Evolutionary conservation across 2,797 vertebrate species (phyloP).

Genomic region (Hippoglossus hippoglossus): DNA sequence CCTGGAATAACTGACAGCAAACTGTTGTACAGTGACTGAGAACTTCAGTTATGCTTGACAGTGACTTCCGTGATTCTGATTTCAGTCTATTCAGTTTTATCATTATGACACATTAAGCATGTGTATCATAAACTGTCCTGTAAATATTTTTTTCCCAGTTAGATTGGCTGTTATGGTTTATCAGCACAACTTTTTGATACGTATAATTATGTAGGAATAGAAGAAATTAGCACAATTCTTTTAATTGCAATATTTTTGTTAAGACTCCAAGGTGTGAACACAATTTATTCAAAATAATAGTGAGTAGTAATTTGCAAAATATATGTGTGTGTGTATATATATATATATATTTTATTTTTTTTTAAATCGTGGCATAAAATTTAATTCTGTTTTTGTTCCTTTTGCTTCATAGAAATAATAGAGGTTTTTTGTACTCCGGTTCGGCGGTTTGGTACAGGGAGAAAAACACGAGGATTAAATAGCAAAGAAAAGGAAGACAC

Average conservation of each 20-base stretch:
- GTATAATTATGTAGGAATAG: too few species aligned
- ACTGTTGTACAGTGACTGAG: background rate
- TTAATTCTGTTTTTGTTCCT: background rate
- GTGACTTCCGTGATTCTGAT: too few species aligned
- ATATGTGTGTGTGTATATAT: too few species aligned
- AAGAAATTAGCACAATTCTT: background rate
- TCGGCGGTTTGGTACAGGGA: background rate
- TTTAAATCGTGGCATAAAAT: background rate
- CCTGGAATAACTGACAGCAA: too few species aligned
- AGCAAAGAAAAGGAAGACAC: background rate
- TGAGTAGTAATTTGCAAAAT: background rate
- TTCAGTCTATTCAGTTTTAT: too few species aligned
- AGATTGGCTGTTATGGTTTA: too few species aligned
- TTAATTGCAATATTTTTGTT: too few species aligned
- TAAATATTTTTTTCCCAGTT: too few species aligned
- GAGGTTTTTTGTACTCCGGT: background rate
- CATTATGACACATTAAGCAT: too few species aligned
- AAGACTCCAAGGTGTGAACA: background rate
- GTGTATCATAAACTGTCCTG: too few species aligned
- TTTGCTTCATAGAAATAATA: too few species aligned
- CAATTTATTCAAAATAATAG: background rate
- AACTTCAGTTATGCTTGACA: background rate
- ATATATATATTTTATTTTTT: background rate
- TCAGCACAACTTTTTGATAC: too few species aligned
- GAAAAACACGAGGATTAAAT: background rate